Evolutionary conservation across 2,888 invertebrate species (phyloP).

Genomic region (Adelognathus sp.): DNA sequence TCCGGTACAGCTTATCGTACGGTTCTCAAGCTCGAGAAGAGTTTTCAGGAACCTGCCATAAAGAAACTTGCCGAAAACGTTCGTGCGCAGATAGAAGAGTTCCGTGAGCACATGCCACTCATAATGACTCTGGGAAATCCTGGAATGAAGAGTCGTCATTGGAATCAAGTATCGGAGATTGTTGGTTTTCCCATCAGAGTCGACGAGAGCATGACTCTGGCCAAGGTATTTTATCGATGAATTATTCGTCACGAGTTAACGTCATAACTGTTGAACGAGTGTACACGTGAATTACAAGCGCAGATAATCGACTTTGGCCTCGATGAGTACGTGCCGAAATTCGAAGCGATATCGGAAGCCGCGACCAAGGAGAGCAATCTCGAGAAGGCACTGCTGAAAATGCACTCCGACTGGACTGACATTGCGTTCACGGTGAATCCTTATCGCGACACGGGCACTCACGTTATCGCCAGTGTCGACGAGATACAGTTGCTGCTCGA

Average conservation of each 20-base stretch:
- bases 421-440: constrained; percentile 88
- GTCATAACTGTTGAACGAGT: not conserved
- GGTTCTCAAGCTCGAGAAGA: constrained; percentile 94
- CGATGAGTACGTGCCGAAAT: constrained; percentile 93
- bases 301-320: constrained; percentile 92
- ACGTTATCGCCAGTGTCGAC: constrained; percentile 94
- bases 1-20: constrained; percentile 87
- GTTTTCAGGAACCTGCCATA: constrained; percentile 88
- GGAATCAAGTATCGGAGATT: constrained; percentile 97
- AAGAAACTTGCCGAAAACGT: constrained; percentile 87
- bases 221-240: constrained; percentile 84
- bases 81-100: constrained; percentile 90
- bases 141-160: constrained; percentile 94
- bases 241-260: not conserved
- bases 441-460: constrained; percentile 94
- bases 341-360: constrained; percentile 95
- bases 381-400: constrained; percentile 93
- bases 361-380: constrained; percentile 97
- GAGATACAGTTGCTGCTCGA: constrained; percentile 96
- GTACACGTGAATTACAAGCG: not conserved
- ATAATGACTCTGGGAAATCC: constrained; percentile 97
- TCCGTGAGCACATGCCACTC: constrained; percentile 94
- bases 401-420: constrained; percentile 95
- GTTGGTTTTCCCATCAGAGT: constrained; percentile 96
- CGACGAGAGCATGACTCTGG: constrained; percentile 91